Evolutionary conservation across 2,888 invertebrate genomes (phyloP), one percentile per base, ranked within the genome.

Genomic region (Muscina levida): DNA sequence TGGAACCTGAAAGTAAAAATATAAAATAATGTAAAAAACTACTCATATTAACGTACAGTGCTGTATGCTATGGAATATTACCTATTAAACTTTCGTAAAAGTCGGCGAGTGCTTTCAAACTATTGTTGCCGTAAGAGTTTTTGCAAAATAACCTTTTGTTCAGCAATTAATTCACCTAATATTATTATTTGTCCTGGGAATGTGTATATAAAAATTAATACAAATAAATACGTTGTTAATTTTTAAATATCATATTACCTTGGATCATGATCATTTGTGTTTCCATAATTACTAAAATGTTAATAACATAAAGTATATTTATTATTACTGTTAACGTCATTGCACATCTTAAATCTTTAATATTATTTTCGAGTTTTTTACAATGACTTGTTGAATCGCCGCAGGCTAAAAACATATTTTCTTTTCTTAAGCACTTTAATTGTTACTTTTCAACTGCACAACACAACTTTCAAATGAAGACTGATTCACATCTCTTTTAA

Each of bases 1-100:
- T 46, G 46, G 46, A 46, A 46, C 15, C 46, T 46, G 46, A 17
- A 46, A 46, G 15, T n/a, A 46, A 15, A n/a, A n/a, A 46, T 17
- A 11, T 46, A n/a, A n/a, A 15, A 46, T 5, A 15, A 46, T n/a
- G 4, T 15, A 11, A 46, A n/a, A n/a, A 15, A 1, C 15, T 46
- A 46, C 1, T 5, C 15, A 31, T 31, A 31, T n/a, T n/a, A n/a
- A n/a, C n/a, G n/a, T n/a, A 31, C 31, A 31, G 3, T 5, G 8
- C 3, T 3, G 3, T 31, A 31, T 31, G 8, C 8, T 31, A 5
- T 31, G 8, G 8, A 8, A 5, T 31, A 3, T 31, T 8, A 31
- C 31, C 31, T 31, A 31, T 5, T 5, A 31, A 31, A 31, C 31
- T 31, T 8, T 31, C 3, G 3, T 5, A 31, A 31, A n/a, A 31